Base-by-base conservation (phyloP, 2,113 vertebrate species). In the Myxocyprinus asiaticus region DNA sequence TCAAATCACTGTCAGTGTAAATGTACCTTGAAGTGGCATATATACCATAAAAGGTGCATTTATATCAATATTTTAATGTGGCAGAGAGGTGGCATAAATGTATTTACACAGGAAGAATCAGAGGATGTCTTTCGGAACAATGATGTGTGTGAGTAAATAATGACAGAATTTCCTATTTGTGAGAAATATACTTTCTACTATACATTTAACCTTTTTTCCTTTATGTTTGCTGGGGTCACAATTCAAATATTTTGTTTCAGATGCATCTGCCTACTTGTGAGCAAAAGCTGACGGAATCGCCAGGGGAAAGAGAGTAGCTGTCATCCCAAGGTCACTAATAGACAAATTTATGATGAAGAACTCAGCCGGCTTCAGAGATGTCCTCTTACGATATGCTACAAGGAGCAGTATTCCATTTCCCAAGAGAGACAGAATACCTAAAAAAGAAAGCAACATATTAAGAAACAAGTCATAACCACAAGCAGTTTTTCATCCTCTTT, bases 251-350 rank as follows among this genome's bases (percentile, higher is more conserved):
- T n/a, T 14, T 56, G 12, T 56, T 6, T 56, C 12, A n/a, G 12
- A 14, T 6, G 45, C 8, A 0, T 72, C 8, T 72, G 14, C 12
- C 68, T 90, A 94, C 95, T 93, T 95, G 91, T 96, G 95, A 66
- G 91, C 89, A 73, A 95, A 95, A 48, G 91, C 84, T 12, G 95
- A 95, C 0, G 95, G 88, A 33, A 94, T 93, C 44, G 94, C 94
- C 86, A 95, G 33, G 55, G 95, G 95, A 82, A 95, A 94, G 63
- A 95, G 92, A 0, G 89, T 91, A 78, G 94, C 86, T 0, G 94
- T 94, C 95, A 94, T 96, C 66, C 94, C 93, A 71, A 95, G 90
- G 89, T 96, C 95, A 17, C 95, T 95, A 88, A 96, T 79, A 58
- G 93, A 92, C 65, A 96, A 90, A 87, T 94, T 96, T 81, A 95